Evolutionary conservation across 2,113 vertebrate species (phyloP), one percentile per base, ranked within the genome.

Genomic region (Colius striatus): DNA sequence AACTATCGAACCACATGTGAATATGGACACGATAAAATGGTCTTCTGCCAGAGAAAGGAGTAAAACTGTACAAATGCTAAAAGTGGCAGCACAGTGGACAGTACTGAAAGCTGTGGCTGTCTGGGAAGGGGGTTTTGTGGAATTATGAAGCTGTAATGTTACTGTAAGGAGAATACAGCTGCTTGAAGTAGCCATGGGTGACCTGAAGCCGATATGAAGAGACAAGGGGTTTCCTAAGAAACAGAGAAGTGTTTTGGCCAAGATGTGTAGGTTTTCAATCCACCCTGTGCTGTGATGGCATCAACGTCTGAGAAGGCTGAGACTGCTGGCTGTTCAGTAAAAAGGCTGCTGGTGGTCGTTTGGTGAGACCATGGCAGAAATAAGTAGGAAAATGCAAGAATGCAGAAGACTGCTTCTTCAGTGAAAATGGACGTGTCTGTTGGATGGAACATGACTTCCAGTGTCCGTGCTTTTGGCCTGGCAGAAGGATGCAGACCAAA

Each of bases 361-460:
- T 58, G 83, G 70, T 66, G 79, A 87, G 62, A 87, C 70, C 30
- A 1, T 13, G 4, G 70, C 93, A 87, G 78, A 68, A 74, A 62
- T 57, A 45, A 70, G 74, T 51, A 94, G 83, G 68, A 89, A 75
- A 92, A 88, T 77, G 72, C 68, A 48, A 85, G 86, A 79, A 47
- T 45, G 79, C 61, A 84, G 90, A 86, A 84, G 84, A 93, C 38
- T 65, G 76, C 66, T 87, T 84, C 90, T 84, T 77, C 76, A n/a
- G 2, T 81, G 91, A 66, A 88, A 89, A 71, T 17, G 84, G 80
- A 90, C 45, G 0, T 26, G 58, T 72, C 68, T 75, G 63, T 51
- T 90, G 90, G 76, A 90, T 87, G 73, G 84, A 43, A 74, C 90
- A 57, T 87, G 95, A 95, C 94, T 96, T 85, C 63, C 32, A 9